Evolutionary conservation across 2,113 vertebrate genomes (phyloP).

Genomic region (Bolborhynchus lineola): DNA sequence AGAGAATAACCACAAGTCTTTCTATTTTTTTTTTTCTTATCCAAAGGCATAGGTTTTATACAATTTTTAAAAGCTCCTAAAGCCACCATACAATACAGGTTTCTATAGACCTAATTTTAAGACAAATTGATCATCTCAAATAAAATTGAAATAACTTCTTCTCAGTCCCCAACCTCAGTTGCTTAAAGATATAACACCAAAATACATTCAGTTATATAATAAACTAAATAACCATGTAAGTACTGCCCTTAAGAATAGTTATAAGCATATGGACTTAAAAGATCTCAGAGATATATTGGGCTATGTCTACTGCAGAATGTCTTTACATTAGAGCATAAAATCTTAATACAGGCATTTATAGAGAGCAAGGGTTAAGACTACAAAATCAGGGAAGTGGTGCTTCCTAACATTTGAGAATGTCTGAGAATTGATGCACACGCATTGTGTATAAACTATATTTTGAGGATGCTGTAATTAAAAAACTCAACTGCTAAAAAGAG

Average conservation of each 20-base stretch:
- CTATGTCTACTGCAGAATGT: neutral
- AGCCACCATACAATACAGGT: neutral
- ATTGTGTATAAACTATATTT: neutral
- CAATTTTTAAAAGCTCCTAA: neutral
- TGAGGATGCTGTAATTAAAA: neutral
- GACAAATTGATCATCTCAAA: neutral
- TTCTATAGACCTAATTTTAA: neutral
- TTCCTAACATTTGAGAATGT: neutral
- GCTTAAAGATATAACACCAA: neutral
- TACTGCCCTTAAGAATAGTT: neutral
- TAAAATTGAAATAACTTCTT: neutral
- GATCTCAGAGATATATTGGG: neutral
- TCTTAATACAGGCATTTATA: neutral
- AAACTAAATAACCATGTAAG: neutral
- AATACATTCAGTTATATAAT: neutral
- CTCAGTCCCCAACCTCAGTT: neutral
- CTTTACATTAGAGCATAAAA: neutral
- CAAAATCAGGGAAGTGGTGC: neutral
- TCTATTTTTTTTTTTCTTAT: neutral
- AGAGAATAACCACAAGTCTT: neutral
- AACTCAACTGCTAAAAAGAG: neutral
- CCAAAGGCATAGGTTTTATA: neutral
- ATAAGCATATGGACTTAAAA: neutral
- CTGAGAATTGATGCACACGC: neutral
- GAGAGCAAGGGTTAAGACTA: neutral